phyloP scores from a whole-genome alignment of 1,140 invertebrate species.

The Drosophila mojavensis region DNA sequence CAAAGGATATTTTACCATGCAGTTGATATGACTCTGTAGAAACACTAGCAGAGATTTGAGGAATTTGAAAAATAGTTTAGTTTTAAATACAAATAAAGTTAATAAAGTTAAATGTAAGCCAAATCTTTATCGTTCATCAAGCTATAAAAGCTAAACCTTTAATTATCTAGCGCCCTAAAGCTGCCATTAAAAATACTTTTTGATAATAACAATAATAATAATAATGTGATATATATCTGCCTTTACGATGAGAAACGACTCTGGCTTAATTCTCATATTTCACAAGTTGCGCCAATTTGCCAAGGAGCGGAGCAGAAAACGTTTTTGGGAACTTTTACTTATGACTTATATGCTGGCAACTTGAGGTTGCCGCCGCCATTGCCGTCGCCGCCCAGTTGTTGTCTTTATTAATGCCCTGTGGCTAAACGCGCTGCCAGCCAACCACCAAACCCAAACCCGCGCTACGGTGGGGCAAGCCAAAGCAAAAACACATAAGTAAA shows the following conservation, averaged over 20 bases:
- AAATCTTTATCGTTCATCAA: neutral
- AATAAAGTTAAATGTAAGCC: too few species aligned
- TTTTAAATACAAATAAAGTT: too few species aligned
- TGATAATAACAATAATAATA: neutral
- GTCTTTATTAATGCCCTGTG: constrained; percentile 74
- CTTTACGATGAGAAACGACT: neutral
- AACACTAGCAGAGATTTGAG: too few species aligned
- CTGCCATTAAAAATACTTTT: constrained; percentile 1
- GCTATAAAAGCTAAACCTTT: neutral
- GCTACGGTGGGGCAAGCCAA: constrained; percentile 43
- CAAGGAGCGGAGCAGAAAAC: constrained; percentile 7
- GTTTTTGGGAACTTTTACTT: constrained; percentile 30
- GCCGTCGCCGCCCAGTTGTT: constrained; percentile 59
- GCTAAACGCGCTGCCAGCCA: constrained; percentile 40
- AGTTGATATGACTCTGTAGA: too few species aligned
- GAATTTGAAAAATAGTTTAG: too few species aligned
- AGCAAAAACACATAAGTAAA: constrained; percentile 75
- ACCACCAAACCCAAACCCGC: too few species aligned
- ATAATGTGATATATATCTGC: constrained; percentile 10
- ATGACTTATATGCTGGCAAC: constrained; percentile 35
- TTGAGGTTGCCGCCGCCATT: constrained; percentile 44
- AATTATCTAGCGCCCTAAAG: neutral
- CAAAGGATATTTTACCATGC: too few species aligned
- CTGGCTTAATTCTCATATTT: constrained; percentile 18
- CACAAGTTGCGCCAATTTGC: constrained; percentile 21